A percentile compares a stretch with the other conserved stretches of the same genome.
Evolutionary conservation across 2,888 invertebrate species (phyloP).

Genomic region (Capitulum mitella): DNA sequence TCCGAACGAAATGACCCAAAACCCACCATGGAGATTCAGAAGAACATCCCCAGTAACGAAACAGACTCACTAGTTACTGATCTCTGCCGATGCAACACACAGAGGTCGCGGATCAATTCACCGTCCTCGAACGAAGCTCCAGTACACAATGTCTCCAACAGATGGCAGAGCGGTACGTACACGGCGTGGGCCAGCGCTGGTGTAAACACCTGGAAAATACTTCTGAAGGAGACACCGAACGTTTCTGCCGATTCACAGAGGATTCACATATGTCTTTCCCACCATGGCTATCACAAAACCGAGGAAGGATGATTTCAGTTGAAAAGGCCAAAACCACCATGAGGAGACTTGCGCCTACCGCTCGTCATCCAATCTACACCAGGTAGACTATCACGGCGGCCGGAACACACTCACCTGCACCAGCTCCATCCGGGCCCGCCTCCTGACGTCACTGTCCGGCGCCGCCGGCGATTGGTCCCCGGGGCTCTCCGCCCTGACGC

Average conservation of each 20-base stretch:
- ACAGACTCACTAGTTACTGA: not conserved
- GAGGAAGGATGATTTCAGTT: no score
- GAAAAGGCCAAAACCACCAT: no score
- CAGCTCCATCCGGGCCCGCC: not conserved
- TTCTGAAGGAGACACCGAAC: no score
- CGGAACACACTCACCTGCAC: not conserved
- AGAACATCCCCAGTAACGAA: no score
- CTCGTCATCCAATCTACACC: no score
- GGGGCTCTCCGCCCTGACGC: not conserved
- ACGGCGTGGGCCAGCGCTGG: not conserved
- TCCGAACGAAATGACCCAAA: no score
- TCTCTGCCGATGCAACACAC: not conserved
- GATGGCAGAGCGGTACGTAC: conserved; percentile 19
- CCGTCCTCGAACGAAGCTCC: not conserved
- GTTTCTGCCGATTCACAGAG: no score
- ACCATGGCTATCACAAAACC: no score
- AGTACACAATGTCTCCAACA: conserved; percentile 4
- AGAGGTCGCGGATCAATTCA: not conserved
- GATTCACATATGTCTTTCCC: no score
- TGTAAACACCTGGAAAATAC: not conserved
- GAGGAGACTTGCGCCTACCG: no score
- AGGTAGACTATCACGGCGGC: no score
- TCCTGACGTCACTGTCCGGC: not conserved
- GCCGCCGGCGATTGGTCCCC: not conserved
- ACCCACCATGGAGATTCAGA: no score